A percentile compares a stretch with the other conserved stretches of the same genome.
These are phyloP conservation scores for Melanogrammus aeglefinus DNA, from an alignment of 2,797 vertebrate genomes.

Conservation along the genomic window DNA sequence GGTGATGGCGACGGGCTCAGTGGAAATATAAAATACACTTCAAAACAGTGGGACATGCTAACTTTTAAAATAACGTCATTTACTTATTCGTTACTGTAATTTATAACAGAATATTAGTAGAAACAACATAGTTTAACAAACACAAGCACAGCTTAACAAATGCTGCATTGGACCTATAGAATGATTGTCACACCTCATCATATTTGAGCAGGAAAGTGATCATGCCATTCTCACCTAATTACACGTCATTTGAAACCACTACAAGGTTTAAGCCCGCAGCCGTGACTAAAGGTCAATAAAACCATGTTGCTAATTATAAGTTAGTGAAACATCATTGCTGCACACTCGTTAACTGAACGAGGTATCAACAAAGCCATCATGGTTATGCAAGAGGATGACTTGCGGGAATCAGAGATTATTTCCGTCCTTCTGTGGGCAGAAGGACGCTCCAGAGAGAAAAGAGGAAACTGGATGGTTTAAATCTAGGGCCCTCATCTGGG, in stretches of 20 bases:
- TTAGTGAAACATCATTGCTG: neutral
- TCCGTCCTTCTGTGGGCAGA: slow-evolving; percentile 14
- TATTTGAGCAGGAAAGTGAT: neutral
- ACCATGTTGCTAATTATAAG: neutral
- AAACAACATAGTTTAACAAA: neutral
- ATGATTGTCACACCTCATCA: neutral
- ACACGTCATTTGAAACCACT: neutral
- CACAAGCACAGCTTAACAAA: neutral
- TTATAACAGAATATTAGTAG: neutral
- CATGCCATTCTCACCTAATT: too few species aligned
- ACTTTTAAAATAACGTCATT: neutral
- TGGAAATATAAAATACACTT: neutral
- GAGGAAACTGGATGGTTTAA: slow-evolving; percentile 70
- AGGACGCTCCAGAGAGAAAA: slow-evolving; percentile 48
- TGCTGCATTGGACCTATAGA: neutral
- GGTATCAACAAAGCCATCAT: neutral
- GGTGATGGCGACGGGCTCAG: neutral
- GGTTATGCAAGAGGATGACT: slow-evolving; percentile 57
- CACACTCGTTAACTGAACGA: neutral
- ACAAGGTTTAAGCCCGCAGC: too few species aligned
- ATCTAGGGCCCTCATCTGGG: slow-evolving; percentile 55
- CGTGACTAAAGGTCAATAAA: neutral
- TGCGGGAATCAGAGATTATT: slow-evolving; percentile 45
- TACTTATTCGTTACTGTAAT: neutral
- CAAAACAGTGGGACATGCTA: neutral